Evolutionary conservation across 2,888 invertebrate species (phyloP), one percentile per base, ranked within the genome.

Genomic region (Acleris sparsana): DNA sequence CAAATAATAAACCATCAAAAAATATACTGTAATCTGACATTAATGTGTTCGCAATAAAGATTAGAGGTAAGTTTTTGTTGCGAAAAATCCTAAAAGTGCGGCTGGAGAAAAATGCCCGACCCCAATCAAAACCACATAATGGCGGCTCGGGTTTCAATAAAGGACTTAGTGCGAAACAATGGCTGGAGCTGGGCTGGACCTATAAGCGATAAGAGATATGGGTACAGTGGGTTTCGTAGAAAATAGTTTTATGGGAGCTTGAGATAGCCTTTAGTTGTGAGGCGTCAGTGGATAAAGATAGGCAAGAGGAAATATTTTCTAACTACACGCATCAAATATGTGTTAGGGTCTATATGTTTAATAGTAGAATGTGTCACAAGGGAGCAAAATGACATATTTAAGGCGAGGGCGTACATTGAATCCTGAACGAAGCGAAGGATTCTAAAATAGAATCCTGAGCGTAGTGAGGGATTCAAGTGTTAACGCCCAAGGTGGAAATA

Each of bases 51-150:
- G 25, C 56, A 66, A 66, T 62, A 66, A 66, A 57, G 66, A 61
- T 62, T 62, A 57, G 66, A 61, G 46, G 56, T 56, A 61, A 57
- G 62, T 66, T 65, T 65, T 65, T 66, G 66, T 66, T 56, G 46
- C 52, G 66, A 48, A 66, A 66, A 66, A 66, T 57, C 61, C 61
- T 18, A 48, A 52, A 56, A 65, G 65, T 56, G 65, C 43, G 53
- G 53, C 55, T 53, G 52, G 53, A 63, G 61, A 56, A 56, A 56
- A 57, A 65, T 33, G n/a, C 59, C 60, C 62, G 66, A 65, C 69
- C 72, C 69, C 73, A 75, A 72, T 73, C 75, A 72, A 72, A 76
- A 74, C 71, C 75, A 75, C 73, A 72, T 74, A 75, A 76, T 75
- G 67, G 71, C 53, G 65, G 56, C 52, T 55, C 61, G 61, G 67